phyloP scores from a whole-genome alignment of 53 echinoderm and acorn worm species.

The Apostichopus leukothele region DNA sequence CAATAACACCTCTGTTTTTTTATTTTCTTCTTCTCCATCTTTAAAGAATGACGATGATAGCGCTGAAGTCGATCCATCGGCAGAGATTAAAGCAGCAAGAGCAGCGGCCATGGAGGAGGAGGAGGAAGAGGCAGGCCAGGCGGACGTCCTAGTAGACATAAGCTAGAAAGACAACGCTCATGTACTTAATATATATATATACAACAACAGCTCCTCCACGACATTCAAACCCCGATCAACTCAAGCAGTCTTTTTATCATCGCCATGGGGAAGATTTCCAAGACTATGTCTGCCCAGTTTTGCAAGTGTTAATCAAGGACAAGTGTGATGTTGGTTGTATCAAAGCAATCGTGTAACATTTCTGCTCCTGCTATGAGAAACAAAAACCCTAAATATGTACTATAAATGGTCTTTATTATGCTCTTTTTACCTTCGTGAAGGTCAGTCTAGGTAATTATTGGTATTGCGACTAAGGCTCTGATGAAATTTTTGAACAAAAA shows the following conservation, averaged over 20 bases:
- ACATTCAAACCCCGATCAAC: background rate
- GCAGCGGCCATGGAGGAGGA: slow-evolving; percentile 59
- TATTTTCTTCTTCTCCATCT: background rate
- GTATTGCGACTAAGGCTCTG: no score
- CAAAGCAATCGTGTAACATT: no score
- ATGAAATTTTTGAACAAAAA: no score
- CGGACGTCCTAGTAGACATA: background rate
- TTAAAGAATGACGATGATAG: slow-evolving; percentile 47
- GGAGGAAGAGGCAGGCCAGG: slow-evolving; percentile 20
- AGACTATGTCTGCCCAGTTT: no score
- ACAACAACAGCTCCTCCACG: background rate
- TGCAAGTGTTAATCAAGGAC: no score
- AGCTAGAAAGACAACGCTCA: background rate
- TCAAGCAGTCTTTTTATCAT: background rate
- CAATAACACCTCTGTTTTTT: background rate
- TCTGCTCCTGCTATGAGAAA: no score
- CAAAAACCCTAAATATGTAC: no score
- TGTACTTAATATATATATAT: no score
- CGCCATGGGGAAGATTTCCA: background rate
- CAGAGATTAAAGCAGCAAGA: slow-evolving; percentile 81
- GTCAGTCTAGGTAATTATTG: no score
- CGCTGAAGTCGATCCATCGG: slow-evolving; percentile 60
- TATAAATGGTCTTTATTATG: no score
- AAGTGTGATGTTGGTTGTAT: no score
- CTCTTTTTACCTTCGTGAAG: no score